Conservation (phyloP, 2,797 vertebrate genomes). For the Serranus cabrilla region DNA sequence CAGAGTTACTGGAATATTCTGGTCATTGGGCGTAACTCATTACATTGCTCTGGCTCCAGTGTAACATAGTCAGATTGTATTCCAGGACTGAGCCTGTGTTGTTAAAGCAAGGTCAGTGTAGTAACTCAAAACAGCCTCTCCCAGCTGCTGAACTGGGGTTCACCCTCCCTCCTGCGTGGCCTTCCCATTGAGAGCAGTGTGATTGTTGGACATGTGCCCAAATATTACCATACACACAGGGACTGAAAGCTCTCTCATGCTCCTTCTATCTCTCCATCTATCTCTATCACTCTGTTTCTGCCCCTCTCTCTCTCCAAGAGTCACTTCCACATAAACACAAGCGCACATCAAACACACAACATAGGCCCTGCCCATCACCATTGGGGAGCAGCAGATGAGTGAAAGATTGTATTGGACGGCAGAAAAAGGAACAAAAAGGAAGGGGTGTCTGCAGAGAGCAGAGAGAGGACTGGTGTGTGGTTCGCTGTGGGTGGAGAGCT, state of each 20-base stretch:
- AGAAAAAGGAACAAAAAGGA: slow-evolving; percentile 46
- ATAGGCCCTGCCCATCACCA: slow-evolving; percentile 72
- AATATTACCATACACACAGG: slow-evolving; percentile 56
- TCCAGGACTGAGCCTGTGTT: slow-evolving; percentile 58
- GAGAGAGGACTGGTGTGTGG: slow-evolving; percentile 43
- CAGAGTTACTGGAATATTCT: slow-evolving; percentile 67
- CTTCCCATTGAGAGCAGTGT: slow-evolving; percentile 72
- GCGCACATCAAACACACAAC: slow-evolving; percentile 41
- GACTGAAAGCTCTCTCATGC: slow-evolving; percentile 19
- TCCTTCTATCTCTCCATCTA: slow-evolving; percentile 44
- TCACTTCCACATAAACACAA: slow-evolving; percentile 53
- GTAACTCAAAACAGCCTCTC: slow-evolving; percentile 80
- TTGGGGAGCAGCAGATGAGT: slow-evolving; percentile 69
- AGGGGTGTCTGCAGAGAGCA: slow-evolving; percentile 67
- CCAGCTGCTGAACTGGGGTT: slow-evolving; percentile 80
- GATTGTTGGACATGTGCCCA: slow-evolving; percentile 77
- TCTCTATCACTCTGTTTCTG: slow-evolving; percentile 8
- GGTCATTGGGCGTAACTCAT: slow-evolving; percentile 78
- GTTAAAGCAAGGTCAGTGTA: slow-evolving; percentile 63
- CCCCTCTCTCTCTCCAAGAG: neutral
- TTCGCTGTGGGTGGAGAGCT: slow-evolving; percentile 64
- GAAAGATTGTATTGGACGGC: slow-evolving; percentile 62
- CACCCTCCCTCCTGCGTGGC: slow-evolving; percentile 66
- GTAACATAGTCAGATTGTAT: slow-evolving; percentile 52
- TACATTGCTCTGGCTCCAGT: slow-evolving; percentile 50